Base-by-base conservation (phyloP, 2,797 vertebrate species). In the Dipus sagitta region DNA sequence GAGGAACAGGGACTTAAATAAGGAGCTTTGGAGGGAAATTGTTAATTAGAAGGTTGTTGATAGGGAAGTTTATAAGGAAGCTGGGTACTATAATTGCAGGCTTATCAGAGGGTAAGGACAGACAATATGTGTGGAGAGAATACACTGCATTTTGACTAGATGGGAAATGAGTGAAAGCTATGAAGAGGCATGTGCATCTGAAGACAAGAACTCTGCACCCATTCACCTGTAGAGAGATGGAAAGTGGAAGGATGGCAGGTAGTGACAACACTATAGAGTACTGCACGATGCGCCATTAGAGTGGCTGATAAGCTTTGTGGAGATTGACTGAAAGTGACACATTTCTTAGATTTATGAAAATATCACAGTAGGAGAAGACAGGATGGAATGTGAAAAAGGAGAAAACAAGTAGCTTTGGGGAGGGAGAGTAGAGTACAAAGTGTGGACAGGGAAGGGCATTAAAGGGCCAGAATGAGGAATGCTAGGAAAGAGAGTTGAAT, bases 371-470 rank as follows among this genome's bases (percentile, higher is more conserved):
- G 74, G 71, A 58, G n/a, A 74, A 78, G 32, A 79, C 47, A 83
- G 28, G 86, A 28, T 26, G 2, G 70, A 76, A 62, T 62, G 52
- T 72, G 28, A 64, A 30, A 72, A 60, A 30, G 6, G 14, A 65
- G 60, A n/a, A 54, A 88, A 64, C 23, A 30, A 12, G 30, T 12
- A 68, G 70, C 62, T n/a, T 79, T 72, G 28, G 70, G 47, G 4
- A 47, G 34, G 67, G 32, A 80, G 80, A 68, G 7, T 15, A 42
- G 34, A 84, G 67, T 30, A 23, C 12, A 79, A 38, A 85, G 30
- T 4, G 13, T 84, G 47, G 18, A 28, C 3, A 74, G 78, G 74
- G 82, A 84, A 92, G 86, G 88, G 88, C 87, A 70, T 62, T 72
- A 54, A 21, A 54, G 87, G 88, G 80, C 89, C 77, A 93, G 75